Conservation (phyloP, 2,113 vertebrate genomes). For the Gadus macrocephalus region DNA sequence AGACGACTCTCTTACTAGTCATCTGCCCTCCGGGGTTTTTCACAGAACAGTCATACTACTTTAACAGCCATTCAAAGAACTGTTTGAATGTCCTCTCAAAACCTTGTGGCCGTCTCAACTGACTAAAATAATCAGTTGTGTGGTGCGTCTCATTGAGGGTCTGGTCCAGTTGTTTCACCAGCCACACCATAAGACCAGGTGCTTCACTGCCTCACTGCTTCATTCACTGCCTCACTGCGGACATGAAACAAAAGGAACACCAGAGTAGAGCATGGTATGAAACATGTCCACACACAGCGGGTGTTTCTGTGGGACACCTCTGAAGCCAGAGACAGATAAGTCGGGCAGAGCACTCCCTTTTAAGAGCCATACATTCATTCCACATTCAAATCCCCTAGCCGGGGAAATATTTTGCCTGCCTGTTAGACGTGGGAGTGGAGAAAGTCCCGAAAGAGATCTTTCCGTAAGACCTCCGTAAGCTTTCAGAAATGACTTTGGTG, state of each 20-base stretch:
- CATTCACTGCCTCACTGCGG: too few relatives aligned
- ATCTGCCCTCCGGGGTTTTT: conserved; percentile 55
- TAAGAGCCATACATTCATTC: conserved; percentile 20
- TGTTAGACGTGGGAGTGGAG: neutral
- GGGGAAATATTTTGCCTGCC: conserved; percentile 1
- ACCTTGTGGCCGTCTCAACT: conserved; percentile 32
- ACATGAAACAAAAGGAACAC: conserved; percentile 5
- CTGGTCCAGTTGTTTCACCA: conserved; percentile 18
- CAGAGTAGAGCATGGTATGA: neutral
- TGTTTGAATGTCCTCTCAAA: conserved; percentile 34
- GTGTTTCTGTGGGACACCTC: neutral
- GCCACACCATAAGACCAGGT: too few relatives aligned
- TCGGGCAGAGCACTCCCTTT: conserved; percentile 3
- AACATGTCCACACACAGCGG: neutral
- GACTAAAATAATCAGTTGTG: conserved; percentile 19
- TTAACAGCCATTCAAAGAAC: conserved; percentile 51
- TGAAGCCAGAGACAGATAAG: conserved; percentile 3
- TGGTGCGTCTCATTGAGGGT: conserved; percentile 21
- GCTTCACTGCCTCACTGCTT: too few relatives aligned
- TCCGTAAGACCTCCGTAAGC: conserved; percentile 1
- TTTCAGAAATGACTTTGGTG: neutral
- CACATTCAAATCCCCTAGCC: conserved; percentile 3
- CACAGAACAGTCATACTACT: conserved; percentile 45
- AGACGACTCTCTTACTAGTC: conserved; percentile 33
- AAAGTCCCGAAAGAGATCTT: neutral